Percentiles rank a stretch among this genome's conserved stretches.
Conservation (phyloP, 2,888 invertebrate species). For the Odontocolon sp. region DNA sequence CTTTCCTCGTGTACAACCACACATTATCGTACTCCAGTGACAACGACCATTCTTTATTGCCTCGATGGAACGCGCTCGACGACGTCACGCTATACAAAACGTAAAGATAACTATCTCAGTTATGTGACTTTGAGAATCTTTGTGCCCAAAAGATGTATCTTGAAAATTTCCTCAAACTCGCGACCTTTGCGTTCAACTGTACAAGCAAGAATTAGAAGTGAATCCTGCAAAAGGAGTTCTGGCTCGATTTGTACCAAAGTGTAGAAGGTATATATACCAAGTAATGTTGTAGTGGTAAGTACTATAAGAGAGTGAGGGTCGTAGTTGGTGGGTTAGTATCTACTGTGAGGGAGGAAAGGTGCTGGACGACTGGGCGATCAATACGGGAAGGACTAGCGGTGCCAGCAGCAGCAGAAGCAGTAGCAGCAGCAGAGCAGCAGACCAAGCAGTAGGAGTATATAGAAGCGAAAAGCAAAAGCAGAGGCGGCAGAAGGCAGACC, state of each 20-base stretch:
- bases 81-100: neutral
- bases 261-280: constrained; percentile 8
- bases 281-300: constrained; percentile 14
- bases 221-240: constrained; percentile 21
- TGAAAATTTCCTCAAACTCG: neutral
- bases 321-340: constrained; percentile 66
- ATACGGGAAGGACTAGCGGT: constrained; percentile 80
- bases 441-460: constrained; percentile 40
- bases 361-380: constrained; percentile 74
- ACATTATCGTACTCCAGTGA: neutral
- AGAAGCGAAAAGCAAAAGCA: constrained; percentile 36
- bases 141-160: neutral
- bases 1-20: neutral
- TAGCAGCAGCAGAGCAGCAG: constrained; percentile 37
- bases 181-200: neutral
- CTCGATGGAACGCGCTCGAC: neutral
- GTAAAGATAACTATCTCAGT: constrained; percentile 13
- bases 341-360: constrained; percentile 76
- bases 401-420: constrained; percentile 68
- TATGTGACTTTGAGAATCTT: constrained; percentile 34
- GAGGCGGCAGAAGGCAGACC: constrained; percentile 62
- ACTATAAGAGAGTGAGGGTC: constrained; percentile 69
- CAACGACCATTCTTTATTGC: neutral
- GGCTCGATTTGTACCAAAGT: constrained; percentile 14
- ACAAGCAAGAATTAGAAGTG: neutral